Evolutionary conservation across 2,113 vertebrate species (phyloP).

Genomic region (Fulica atra): DNA sequence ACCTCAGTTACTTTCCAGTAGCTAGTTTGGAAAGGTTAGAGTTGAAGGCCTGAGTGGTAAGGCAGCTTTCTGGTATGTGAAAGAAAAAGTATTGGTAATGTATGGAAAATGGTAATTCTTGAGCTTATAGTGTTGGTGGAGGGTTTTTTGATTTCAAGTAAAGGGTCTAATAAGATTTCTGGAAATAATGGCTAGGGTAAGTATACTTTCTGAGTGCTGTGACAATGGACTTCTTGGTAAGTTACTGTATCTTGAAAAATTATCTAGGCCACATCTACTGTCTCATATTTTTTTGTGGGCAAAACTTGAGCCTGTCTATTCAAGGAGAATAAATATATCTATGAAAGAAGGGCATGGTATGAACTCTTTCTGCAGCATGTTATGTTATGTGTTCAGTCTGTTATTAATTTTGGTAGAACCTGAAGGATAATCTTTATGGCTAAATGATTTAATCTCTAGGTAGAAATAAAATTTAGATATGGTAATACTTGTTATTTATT

Average conservation of each 20-base stretch:
- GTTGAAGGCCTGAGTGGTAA: rapidly evolving
- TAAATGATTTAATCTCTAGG: background rate
- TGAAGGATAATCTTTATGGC: background rate
- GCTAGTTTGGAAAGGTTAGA: background rate
- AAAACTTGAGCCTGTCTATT: rapidly evolving
- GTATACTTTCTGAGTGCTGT: rapidly evolving
- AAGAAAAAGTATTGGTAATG: rapidly evolving
- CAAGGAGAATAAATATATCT: background rate
- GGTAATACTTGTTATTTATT: background rate
- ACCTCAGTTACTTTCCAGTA: background rate
- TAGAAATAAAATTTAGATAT: background rate
- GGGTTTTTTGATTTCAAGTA: background rate
- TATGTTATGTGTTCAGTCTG: rapidly evolving
- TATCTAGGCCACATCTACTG: rapidly evolving
- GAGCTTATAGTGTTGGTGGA: rapidly evolving
- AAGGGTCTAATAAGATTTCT: rapidly evolving
- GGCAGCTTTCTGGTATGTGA: rapidly evolving
- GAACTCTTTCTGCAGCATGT: rapidly evolving
- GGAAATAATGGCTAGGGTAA: rapidly evolving
- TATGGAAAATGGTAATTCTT: rapidly evolving
- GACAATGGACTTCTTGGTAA: rapidly evolving
- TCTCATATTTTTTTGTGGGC: background rate
- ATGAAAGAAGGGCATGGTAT: background rate
- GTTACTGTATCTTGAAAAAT: background rate
- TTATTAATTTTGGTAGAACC: background rate